These are phyloP conservation scores for Babyrousa celebensis DNA, from an alignment of 2,797 vertebrate species.

Conservation along the genomic window DNA sequence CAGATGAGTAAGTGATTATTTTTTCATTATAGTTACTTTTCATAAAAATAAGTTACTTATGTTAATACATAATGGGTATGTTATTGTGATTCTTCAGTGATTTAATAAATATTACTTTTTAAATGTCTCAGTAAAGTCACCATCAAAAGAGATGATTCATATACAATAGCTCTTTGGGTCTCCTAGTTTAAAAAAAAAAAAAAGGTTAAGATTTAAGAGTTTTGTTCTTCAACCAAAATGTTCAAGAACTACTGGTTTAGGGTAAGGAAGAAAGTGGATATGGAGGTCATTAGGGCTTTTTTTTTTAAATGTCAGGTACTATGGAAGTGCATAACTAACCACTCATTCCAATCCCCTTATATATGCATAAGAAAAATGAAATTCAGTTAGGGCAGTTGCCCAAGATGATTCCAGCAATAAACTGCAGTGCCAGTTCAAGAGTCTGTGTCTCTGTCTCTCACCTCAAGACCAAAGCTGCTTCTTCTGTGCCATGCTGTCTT, in stretches of 20 bases:
- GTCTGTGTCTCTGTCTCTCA: not conserved
- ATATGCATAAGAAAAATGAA: not conserved
- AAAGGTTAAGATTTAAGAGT: not conserved
- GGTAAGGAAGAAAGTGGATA: not conserved
- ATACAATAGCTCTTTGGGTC: not conserved
- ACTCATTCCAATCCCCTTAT: not conserved
- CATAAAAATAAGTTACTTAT: conserved; percentile 31
- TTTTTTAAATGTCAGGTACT: not conserved
- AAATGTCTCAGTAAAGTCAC: not conserved
- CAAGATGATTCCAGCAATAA: not conserved
- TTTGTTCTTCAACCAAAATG: not conserved
- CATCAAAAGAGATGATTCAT: not conserved
- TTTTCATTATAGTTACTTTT: not conserved
- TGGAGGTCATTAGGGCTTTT: not conserved
- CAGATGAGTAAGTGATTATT: not conserved
- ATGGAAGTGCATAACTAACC: not conserved
- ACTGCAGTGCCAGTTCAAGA: not conserved
- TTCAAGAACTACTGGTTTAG: not conserved
- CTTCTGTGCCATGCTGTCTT: not conserved
- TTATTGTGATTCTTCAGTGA: not conserved
- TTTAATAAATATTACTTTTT: not conserved
- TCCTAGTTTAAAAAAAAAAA: not conserved
- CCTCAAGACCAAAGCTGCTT: not conserved
- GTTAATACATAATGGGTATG: not conserved
- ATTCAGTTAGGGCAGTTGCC: not conserved